Conservation (phyloP, 2,888 invertebrate genomes). For the Euplagia quadripunctaria region DNA sequence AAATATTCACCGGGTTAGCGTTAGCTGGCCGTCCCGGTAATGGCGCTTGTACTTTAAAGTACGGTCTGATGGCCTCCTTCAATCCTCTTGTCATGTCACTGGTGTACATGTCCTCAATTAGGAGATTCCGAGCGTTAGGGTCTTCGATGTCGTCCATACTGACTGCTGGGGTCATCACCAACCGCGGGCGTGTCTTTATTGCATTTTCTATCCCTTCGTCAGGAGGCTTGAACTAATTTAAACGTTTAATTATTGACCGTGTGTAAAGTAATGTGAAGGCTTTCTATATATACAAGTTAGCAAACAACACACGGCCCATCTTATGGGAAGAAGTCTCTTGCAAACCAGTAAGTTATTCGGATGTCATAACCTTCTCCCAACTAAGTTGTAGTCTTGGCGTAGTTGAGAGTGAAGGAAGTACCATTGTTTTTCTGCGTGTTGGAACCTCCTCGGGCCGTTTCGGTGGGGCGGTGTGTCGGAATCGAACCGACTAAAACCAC, state of each 20-base stretch:
- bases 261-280: neutral
- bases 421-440: no score
- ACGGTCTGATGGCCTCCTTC: constrained; percentile 33
- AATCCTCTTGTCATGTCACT: constrained; percentile 45
- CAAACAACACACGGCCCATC: no score
- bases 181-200: constrained; percentile 64
- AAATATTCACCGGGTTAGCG: constrained; percentile 48
- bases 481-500: no score
- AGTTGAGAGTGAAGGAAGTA: no score
- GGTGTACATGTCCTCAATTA: constrained; percentile 64
- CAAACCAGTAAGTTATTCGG: neutral
- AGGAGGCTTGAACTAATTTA: constrained; percentile 38
- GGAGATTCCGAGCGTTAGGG: constrained; percentile 46
- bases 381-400: no score
- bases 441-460: no score
- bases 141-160: constrained; percentile 68
- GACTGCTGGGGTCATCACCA: constrained; percentile 70
- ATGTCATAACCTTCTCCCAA: no score
- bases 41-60: constrained; percentile 49
- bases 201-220: constrained; percentile 55
- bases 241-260: neutral
- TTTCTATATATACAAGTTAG: neutral
- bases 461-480: no score
- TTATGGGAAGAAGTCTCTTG: neutral
- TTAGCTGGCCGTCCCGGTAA: constrained; percentile 45